Percentiles rank a stretch among this genome's conserved stretches.
These are phyloP conservation scores for Athetis lepigone DNA, from an alignment of 2,888 invertebrate species.

Conservation along the genomic window DNA sequence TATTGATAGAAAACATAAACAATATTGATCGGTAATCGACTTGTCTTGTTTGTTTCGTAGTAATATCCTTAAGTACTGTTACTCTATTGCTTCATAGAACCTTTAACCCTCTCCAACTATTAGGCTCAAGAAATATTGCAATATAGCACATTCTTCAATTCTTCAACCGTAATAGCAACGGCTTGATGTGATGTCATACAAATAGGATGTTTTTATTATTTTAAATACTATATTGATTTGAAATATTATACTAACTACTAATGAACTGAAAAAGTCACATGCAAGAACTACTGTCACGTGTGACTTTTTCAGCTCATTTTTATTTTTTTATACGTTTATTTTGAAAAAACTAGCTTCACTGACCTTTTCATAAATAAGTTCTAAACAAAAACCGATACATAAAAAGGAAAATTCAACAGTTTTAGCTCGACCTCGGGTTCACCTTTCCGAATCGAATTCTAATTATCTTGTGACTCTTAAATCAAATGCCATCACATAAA, in stretches of 20 bases:
- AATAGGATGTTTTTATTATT: too few relatives aligned
- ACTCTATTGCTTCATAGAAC: conserved; percentile 13
- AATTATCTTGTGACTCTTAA: conserved; percentile 35
- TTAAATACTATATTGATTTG: too few relatives aligned
- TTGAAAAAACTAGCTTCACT: not conserved
- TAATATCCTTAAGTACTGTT: not conserved
- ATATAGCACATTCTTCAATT: conserved; percentile 17
- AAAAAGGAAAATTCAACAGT: not conserved
- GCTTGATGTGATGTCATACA: not conserved
- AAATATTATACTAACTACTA: too few relatives aligned
- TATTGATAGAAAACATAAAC: too few relatives aligned
- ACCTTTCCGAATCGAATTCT: conserved; percentile 12
- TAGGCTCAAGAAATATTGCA: not conserved
- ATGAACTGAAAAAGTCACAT: too few relatives aligned
- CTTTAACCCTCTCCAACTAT: conserved; percentile 20
- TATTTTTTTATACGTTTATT: too few relatives aligned
- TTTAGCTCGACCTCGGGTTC: conserved; percentile 7
- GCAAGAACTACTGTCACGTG: too few relatives aligned
- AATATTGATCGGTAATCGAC: too few relatives aligned
- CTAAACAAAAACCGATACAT: not conserved
- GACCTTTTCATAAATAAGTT: not conserved
- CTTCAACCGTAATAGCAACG: not conserved
- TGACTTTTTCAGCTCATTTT: too few relatives aligned
- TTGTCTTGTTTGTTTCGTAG: too few relatives aligned
- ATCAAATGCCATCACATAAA: conserved; percentile 51